Evolutionary conservation across 2,888 invertebrate species (phyloP).

Genomic region (Asteroscopus sphinx): DNA sequence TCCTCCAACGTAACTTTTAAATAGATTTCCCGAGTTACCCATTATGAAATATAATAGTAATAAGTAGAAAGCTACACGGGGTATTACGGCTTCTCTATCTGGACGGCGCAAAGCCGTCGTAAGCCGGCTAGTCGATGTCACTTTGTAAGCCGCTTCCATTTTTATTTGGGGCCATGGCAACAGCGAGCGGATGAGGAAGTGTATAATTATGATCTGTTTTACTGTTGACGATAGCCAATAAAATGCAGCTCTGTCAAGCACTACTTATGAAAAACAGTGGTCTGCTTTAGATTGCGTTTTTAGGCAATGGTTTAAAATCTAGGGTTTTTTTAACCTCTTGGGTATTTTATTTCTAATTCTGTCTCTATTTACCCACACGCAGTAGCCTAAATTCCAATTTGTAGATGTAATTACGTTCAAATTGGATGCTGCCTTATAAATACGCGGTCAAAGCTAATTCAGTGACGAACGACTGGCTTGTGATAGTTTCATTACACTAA

Average conservation of each 20-base stretch:
- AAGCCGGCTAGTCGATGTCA: constrained; percentile 65
- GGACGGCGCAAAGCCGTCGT: constrained; percentile 58
- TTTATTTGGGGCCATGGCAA: constrained; percentile 39
- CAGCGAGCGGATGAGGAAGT: constrained; percentile 9
- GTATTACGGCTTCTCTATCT: constrained; percentile 49
- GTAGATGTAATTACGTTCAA: constrained; percentile 22
- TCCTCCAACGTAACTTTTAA: too few relatives aligned
- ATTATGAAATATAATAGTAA: constrained; percentile 53
- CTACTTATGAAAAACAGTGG: too few relatives aligned
- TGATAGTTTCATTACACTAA: constrained; percentile 30
- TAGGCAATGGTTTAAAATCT: too few relatives aligned
- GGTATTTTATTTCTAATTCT: constrained; percentile 8
- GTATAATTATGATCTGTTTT: too few relatives aligned
- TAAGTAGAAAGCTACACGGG: constrained; percentile 37
- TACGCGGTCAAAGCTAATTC: constrained; percentile 17
- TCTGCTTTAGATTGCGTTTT: too few relatives aligned
- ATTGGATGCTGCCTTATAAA: constrained; percentile 31
- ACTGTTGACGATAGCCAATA: too few relatives aligned
- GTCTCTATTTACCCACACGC: neutral
- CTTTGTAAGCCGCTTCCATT: constrained; percentile 57
- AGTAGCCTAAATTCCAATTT: constrained; percentile 22
- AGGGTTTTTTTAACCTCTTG: too few relatives aligned
- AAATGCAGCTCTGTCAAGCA: too few relatives aligned
- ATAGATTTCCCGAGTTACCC: constrained; percentile 20
- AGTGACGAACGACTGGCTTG: constrained; percentile 11